phyloP scores from a whole-genome alignment of 2,113 vertebrate genomes.

The Catharus minimus region DNA sequence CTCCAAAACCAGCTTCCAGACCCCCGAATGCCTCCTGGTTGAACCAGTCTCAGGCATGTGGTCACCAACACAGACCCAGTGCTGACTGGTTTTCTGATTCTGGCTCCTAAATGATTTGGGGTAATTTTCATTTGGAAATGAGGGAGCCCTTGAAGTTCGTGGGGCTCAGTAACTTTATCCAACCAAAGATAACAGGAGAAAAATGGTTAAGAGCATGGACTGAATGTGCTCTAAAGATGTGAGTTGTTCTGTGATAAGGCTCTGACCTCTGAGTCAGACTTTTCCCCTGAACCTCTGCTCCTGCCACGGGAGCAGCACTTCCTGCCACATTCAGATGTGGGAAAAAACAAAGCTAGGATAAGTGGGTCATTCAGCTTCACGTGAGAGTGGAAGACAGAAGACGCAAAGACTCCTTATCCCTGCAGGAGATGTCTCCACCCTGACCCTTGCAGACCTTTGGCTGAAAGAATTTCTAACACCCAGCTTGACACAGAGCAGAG shows the following conservation, averaged over 20 bases:
- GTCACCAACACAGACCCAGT: neutral
- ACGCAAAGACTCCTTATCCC: neutral
- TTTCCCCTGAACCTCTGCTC: neutral
- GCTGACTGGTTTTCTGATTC: neutral
- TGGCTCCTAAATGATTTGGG: neutral
- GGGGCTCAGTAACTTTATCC: neutral
- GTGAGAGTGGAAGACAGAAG: neutral
- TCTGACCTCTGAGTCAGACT: neutral
- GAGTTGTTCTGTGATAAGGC: neutral
- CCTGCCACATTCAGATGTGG: neutral
- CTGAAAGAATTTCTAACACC: neutral
- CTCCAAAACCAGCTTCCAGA: neutral
- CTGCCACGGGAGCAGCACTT: neutral
- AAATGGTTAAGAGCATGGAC: neutral
- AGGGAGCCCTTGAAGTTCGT: neutral
- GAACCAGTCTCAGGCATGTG: neutral
- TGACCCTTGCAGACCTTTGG: neutral
- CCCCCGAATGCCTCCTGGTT: neutral
- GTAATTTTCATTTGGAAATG: neutral
- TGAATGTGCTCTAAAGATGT: neutral
- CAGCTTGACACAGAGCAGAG: rapidly evolving
- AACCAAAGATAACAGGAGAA: neutral
- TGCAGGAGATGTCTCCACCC: neutral
- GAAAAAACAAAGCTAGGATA: neutral
- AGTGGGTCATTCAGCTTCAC: neutral